phyloP scores from a whole-genome alignment of 2,797 vertebrate genomes.

The Podarcis siculus region DNA sequence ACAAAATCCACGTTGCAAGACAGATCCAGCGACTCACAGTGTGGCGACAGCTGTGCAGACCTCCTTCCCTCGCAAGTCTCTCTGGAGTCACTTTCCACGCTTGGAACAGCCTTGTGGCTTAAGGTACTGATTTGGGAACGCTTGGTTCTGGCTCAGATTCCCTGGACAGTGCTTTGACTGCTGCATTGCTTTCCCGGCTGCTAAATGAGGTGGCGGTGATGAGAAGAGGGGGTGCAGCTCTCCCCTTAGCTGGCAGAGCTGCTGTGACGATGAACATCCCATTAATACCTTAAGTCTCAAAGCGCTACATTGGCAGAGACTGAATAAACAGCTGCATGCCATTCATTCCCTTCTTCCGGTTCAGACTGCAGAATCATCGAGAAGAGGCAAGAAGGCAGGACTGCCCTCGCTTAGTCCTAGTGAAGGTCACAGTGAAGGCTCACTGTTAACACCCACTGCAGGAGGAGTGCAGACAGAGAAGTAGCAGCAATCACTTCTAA shows the following conservation, averaged over 20 bases:
- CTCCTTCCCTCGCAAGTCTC: background rate
- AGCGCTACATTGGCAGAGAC: background rate
- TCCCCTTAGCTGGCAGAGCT: background rate
- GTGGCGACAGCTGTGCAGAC: background rate
- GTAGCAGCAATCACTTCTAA: too few species aligned
- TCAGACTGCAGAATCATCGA: background rate
- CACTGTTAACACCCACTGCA: background rate
- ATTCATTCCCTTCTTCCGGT: background rate
- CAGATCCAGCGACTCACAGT: background rate
- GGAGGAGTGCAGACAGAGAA: background rate
- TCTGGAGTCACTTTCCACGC: fast-evolving
- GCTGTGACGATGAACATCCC: background rate
- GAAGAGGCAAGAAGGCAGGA: background rate
- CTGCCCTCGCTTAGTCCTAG: too few species aligned
- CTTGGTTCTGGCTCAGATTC: background rate
- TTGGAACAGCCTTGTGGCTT: background rate
- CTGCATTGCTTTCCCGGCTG: background rate
- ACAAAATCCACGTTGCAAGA: background rate
- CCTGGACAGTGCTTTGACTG: background rate
- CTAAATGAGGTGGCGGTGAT: background rate
- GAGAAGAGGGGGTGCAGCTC: background rate
- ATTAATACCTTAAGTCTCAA: background rate
- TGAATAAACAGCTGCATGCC: too few species aligned
- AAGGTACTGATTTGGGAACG: fast-evolving
- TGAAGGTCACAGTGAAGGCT: background rate